Conservation (phyloP, 1,140 invertebrate species). For the Drosophila aff. region DNA sequence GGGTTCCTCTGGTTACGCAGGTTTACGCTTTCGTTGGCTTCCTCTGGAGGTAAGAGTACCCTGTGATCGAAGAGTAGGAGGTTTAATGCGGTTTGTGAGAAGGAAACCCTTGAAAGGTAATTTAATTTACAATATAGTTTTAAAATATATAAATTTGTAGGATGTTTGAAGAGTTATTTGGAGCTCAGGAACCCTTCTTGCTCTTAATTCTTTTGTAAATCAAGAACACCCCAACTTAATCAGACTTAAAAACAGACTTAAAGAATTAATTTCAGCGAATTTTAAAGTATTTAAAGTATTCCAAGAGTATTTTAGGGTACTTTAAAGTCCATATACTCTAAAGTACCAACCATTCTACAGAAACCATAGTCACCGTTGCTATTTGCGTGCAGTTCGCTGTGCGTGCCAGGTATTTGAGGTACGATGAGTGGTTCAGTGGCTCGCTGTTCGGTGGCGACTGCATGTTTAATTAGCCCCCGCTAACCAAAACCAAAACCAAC, state of each 20-base stretch:
- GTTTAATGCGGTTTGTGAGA: background rate
- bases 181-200: background rate
- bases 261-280: background rate
- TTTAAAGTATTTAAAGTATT: background rate
- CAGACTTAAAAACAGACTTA: no score
- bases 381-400: conserved; percentile 42
- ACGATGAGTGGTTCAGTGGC: conserved; percentile 19
- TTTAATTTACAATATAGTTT: no score
- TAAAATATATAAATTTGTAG: background rate
- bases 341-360: background rate
- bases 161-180: background rate
- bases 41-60: conserved; percentile 11
- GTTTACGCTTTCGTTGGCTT: conserved; percentile 67
- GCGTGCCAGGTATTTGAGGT: conserved; percentile 24
- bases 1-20: conserved; percentile 65
- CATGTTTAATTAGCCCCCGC: conserved; percentile 73
- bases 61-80: background rate
- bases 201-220: no score
- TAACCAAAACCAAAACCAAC: conserved; percentile 47
- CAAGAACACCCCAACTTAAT: no score
- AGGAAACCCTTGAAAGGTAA: no score
- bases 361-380: conserved; percentile 23
- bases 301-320: background rate
- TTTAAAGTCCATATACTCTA: no score
- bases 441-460: conserved; percentile 36